These are phyloP conservation scores for Ophioninae sp. DNA, from an alignment of 2,888 invertebrate species.

Conservation along the genomic window DNA sequence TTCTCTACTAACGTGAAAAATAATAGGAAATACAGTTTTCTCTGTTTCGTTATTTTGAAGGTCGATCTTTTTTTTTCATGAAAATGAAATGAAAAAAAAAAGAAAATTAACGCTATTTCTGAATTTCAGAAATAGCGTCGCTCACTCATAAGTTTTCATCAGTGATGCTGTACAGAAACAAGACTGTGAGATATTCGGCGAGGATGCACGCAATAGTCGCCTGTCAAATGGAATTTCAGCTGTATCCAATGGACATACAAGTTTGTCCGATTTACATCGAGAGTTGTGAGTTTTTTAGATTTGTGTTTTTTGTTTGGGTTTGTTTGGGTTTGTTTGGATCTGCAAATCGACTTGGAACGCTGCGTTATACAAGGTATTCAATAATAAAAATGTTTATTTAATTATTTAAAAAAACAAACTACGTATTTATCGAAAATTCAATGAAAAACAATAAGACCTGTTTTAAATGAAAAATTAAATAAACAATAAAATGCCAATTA, in stretches of 20 bases:
- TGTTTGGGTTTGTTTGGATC: conserved; percentile 7
- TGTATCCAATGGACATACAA: conserved; percentile 94
- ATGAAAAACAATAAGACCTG: too few species aligned
- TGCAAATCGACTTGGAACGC: conserved; percentile 35
- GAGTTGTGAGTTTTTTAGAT: conserved; percentile 86
- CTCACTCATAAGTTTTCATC: conserved; percentile 91
- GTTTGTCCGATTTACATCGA: conserved; percentile 92
- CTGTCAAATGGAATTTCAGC: conserved; percentile 93
- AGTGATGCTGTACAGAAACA: conserved; percentile 90
- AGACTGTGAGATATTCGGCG: conserved; percentile 90
- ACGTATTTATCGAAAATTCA: too few species aligned
- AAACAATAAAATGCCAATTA: neutral
- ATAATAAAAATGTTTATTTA: too few species aligned
- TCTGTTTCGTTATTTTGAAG: neutral
- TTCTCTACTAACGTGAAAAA: too few species aligned
- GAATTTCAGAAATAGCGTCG: conserved; percentile 92
- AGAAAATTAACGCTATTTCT: too few species aligned
- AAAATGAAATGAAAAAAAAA: too few species aligned
- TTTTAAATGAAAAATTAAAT: neutral
- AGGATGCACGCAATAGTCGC: conserved; percentile 93
- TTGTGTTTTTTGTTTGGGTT: conserved; percentile 21
- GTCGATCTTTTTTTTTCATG: conserved; percentile 61
- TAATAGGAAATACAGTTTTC: too few species aligned
- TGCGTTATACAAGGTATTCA: neutral
- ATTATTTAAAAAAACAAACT: too few species aligned